Evolutionary conservation across 2,888 invertebrate genomes (phyloP), one percentile per base, ranked within the genome.

Genomic region (Microchrysa polita): DNA sequence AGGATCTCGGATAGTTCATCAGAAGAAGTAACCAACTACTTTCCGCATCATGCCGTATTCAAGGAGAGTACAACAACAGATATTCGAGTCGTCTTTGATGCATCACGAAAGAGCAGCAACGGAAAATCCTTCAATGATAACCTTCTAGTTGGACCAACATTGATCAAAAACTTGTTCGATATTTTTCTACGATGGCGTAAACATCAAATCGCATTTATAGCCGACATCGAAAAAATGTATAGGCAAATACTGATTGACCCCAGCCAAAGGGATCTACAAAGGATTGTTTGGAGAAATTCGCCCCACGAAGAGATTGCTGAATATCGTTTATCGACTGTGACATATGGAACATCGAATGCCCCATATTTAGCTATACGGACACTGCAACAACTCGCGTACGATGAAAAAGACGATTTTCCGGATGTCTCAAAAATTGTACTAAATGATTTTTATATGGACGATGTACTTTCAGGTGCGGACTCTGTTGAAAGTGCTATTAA

Each of bases 81-180:
- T 12, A 12, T 60, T 14, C 22, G 60, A 23, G 60, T 60, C 7
- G 60, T 60, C n/a, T 60, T 60, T 27, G 60, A 60, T n/a, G 60
- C 60, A 20, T 60, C 60, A 1, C 22, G 60, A 20, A 57, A 57
- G 18, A 20, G 16, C 12, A 57, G 16, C 18, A 16, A n/a, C 4
- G 57, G 22, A 18, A 57, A 20, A 57, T 57, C 57, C 14, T 20
- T 57, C 12, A 57, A 57, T 16, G 57, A 57, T 57, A 57, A 12
- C 5, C 57, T 57, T 5, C 18, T 57, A 20, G 18, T 20, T 5
- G 57, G 57, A 57, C 57, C 12, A 20, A 12, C 57, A 52, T 52
- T 14, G 10, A 52, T 52, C 52, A 52, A 52, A 59, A 42, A 34
- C 27, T 5, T 34, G 27, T 34, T 34, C 7, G 27, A 34, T 34